phyloP scores from a whole-genome alignment of 2,113 vertebrate species.

The Gymnobelideus leadbeateri region DNA sequence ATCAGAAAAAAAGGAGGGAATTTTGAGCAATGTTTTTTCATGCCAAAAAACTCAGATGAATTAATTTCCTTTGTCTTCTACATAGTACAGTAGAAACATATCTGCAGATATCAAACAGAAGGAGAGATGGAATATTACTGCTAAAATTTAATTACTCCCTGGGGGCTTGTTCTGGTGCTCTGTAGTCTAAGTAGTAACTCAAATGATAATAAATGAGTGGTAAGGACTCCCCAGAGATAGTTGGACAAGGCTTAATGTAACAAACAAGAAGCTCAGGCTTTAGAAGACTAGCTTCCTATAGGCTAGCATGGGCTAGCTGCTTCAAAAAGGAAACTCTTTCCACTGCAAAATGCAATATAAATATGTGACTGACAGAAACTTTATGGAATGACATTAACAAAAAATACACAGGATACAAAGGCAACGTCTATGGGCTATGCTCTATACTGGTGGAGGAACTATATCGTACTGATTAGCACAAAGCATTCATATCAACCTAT shows the following conservation, averaged over 20 bases:
- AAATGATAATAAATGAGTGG: conserved; percentile 30
- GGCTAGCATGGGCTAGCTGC: background rate
- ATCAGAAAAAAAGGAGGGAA: background rate
- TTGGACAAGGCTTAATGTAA: conserved; percentile 42
- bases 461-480: background rate
- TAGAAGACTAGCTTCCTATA: background rate
- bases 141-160: conserved; percentile 15
- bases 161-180: conserved; percentile 17
- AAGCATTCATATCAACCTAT: background rate
- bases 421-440: background rate
- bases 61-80: conserved; percentile 6
- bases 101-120: background rate
- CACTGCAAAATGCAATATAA: background rate
- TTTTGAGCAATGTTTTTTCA: background rate
- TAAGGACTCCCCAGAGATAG: conserved; percentile 44
- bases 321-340: background rate
- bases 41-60: background rate
- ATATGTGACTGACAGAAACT: background rate
- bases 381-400: background rate
- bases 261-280: conserved; percentile 14
- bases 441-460: background rate
- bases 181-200: conserved; percentile 30
- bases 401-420: background rate
- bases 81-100: background rate
- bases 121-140: background rate